Base-by-base conservation (phyloP, 2,888 invertebrate genomes). In the Acronicta psi region DNA sequence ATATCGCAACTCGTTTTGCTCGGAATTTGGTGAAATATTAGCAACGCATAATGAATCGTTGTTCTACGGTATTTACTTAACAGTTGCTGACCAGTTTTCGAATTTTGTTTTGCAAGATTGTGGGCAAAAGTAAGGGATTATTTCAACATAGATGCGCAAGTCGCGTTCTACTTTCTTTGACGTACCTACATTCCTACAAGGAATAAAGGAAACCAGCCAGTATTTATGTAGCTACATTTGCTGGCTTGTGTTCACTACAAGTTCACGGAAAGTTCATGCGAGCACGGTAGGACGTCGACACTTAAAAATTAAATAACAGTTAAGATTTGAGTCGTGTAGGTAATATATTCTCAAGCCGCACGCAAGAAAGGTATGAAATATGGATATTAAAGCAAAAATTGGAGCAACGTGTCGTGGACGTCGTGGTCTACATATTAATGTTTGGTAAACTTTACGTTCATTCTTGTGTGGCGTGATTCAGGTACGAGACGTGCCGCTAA, bases 1-100 rank as follows among this genome's bases (percentile, higher is more conserved):
- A 58, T 77, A 69, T 65, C 52, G 69, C 63, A 69, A 77, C 56
- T 46, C 36, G 61, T 53, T 65, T 63, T 56, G 62, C 54, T 62
- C 40, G 8, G 20, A 58, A 58, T 70, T 77, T 31, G 42, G 31
- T 46, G 47, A 54, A 61, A 64, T 53, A 54, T 57, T 56, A 45
- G 42, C 51, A 50, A 47, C 17, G 34, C 23, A 25, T 44, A 59
- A 58, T 62, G 14, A 58, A 44, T 40, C 20, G 47, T 62, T 54
- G 55, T 53, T 58, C 43, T 31, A 41, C 49, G 37, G 38, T 38
- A 57, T 63, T 65, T 42, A 10, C 25, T 17, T 43, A 59, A 57
- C 44, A 38, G 9, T 14, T 14, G 4, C 37, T 20, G 41, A 25
- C 14, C 16, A 31, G 17, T 31, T 37, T 14, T 34, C 37, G 16